A percentile compares a stretch with the other conserved stretches of the same genome.
Conservation (phyloP, 2,113 vertebrate genomes). For the Nibea coibor region DNA sequence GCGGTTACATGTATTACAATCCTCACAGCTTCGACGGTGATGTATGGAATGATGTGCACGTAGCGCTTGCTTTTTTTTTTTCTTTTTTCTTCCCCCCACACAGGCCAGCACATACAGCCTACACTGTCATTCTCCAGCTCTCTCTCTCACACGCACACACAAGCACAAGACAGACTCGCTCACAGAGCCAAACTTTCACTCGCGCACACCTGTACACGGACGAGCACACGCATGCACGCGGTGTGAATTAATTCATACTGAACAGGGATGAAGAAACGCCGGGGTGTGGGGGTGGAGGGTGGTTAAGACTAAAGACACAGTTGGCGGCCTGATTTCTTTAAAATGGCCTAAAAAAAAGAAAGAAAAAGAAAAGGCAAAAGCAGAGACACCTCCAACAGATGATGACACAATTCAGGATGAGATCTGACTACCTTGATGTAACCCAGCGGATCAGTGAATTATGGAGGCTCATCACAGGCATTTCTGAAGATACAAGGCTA, state of each 20-base stretch:
- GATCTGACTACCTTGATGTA: slow-evolving; percentile 51
- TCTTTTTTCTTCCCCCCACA: slow-evolving; percentile 2
- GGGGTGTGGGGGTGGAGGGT: slow-evolving; percentile 61
- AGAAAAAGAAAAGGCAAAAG: slow-evolving; percentile 32
- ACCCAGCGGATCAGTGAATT: slow-evolving; percentile 40
- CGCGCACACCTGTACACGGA: slow-evolving; percentile 63
- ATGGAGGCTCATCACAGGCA: slow-evolving; percentile 43
- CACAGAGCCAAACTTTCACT: slow-evolving; percentile 57
- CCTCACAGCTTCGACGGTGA: slow-evolving; percentile 68
- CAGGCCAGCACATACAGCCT: slow-evolving; percentile 33
- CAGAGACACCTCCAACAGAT: slow-evolving; percentile 39
- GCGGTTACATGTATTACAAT: slow-evolving; percentile 55
- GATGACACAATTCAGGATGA: slow-evolving; percentile 50
- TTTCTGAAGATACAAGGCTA: slow-evolving; percentile 43
- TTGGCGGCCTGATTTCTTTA: slow-evolving; percentile 69
- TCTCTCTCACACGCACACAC: background rate
- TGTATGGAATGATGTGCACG: slow-evolving; percentile 50
- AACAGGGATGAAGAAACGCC: slow-evolving; percentile 59
- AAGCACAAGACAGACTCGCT: slow-evolving; percentile 2
- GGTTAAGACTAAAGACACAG: slow-evolving; percentile 67
- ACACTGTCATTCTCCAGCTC: slow-evolving; percentile 41
- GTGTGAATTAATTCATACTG: slow-evolving; percentile 71
- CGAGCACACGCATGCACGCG: slow-evolving; percentile 59
- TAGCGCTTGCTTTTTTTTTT: slow-evolving; percentile 26
- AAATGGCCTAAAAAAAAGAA: slow-evolving; percentile 46